Base-by-base conservation (phyloP, 2,888 invertebrate species). In the Bhutanitis thaidina region DNA sequence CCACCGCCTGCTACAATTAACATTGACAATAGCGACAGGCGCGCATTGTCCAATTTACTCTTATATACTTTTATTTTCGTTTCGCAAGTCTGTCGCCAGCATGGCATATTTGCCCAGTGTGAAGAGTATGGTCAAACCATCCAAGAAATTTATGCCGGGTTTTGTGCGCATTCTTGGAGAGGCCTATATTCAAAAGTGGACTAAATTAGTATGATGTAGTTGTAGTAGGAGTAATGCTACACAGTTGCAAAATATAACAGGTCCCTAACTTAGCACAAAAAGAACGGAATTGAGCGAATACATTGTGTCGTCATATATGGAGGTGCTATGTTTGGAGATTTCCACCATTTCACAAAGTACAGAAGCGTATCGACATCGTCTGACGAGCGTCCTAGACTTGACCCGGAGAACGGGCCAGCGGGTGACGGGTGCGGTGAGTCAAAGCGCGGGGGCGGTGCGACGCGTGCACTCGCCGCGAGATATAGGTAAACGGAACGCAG, bases 401-500 rank as follows among this genome's bases (percentile, higher is more conserved):
- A 79, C 76, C 77, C 62, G 64, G 63, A 29, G 52, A 54, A 58
- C 49, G 49, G 65, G 59, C 49, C 61, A 51, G 64, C 65, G 65
- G 62, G 61, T 30, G 44, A 43, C 39, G 55, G 52, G 54, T 35
- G 47, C 41, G 56, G 47, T 60, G 60, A 62, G 58, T 60, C 58
- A 61, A 67, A 62, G 69, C 56, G 80, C 74, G 81, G 78, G 77
- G 80, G 81, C 74, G 81, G 72, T 56, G 66, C 65, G 72, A 61
- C 73, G 77, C 74, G 71, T 85, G 83, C 86, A 82, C 74, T 81
- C 74, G 81, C 80, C 81, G 85, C 82, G 82, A 87, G 83, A 89
- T 88, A 83, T 88, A 81, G 88, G 86, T 88, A 85, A 88, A 79
- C 86, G 85, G 83, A 86, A 80, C 87, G 85, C 78, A 62, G 77